These are phyloP conservation scores for Pectinophora gossypiella DNA, from an alignment of 1,140 invertebrate species.

Conservation along the genomic window DNA sequence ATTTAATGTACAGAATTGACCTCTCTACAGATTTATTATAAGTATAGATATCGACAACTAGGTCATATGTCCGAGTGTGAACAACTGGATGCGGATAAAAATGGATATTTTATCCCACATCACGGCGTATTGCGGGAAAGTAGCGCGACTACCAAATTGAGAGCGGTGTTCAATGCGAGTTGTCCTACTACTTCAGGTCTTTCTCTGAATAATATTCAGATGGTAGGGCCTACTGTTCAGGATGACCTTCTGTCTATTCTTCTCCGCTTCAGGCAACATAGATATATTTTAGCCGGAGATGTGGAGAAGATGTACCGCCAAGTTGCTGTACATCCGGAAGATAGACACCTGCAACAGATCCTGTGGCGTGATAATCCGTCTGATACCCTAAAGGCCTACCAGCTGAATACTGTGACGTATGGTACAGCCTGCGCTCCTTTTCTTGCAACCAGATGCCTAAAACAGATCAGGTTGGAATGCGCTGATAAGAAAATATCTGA, in stretches of 20 bases:
- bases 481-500: neutral
- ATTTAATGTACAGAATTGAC: no score
- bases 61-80: constrained; percentile 1
- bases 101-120: constrained; percentile 7
- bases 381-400: constrained; percentile 11
- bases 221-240: constrained; percentile 40
- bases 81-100: neutral
- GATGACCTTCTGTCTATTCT: constrained; percentile 34
- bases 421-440: constrained; percentile 2
- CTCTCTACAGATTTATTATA: no score
- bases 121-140: constrained; percentile 6
- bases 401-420: neutral
- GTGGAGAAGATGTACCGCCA: constrained; percentile 53
- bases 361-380: constrained; percentile 28
- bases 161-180: neutral
- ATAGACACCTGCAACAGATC: constrained; percentile 36
- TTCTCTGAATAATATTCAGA: constrained; percentile 38
- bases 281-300: constrained; percentile 1
- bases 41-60: no score
- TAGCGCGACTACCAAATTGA: constrained; percentile 1
- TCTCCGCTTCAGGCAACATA: constrained; percentile 35
- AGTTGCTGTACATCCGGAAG: constrained; percentile 27
- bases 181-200: constrained; percentile 18
- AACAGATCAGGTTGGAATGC: constrained; percentile 1
- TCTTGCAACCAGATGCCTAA: neutral